Conservation (phyloP, 2,888 invertebrate species). For the Thalpophila matura region DNA sequence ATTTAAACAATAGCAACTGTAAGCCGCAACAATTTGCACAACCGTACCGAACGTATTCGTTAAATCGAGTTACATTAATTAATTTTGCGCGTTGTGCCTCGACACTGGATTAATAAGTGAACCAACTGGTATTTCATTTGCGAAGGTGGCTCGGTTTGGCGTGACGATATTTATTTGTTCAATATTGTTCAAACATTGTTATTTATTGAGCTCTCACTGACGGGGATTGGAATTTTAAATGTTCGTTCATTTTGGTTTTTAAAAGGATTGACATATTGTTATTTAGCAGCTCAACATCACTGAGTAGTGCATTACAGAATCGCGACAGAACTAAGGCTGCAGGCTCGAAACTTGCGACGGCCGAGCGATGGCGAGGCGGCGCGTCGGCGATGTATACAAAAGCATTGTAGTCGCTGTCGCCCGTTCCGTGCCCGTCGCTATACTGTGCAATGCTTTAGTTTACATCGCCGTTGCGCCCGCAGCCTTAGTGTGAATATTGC, state of each 20-base stretch:
- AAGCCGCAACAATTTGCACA: constrained; percentile 1
- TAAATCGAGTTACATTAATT: constrained; percentile 47
- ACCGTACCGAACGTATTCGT: constrained; percentile 15
- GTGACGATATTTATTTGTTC: constrained; percentile 56
- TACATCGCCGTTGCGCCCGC: no score
- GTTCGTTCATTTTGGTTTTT: constrained; percentile 7
- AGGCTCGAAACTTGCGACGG: no score
- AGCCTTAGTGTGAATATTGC: no score
- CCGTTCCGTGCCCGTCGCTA: no score
- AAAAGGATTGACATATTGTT: constrained; percentile 10
- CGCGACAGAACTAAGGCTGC: no score
- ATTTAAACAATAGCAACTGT: constrained; percentile 11
- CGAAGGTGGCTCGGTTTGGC: constrained; percentile 34
- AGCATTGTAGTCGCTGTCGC: no score
- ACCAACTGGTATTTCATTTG: constrained; percentile 52
- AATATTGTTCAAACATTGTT: constrained; percentile 53
- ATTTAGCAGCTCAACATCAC: no score
- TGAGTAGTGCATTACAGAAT: no score
- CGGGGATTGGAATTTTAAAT: constrained; percentile 33
- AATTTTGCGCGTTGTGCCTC: constrained; percentile 36
- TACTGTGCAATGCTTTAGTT: no score
- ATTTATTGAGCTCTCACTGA: constrained; percentile 48
- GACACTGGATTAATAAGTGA: constrained; percentile 51
- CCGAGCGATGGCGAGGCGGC: no score
- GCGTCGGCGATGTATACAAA: no score